Conservation (phyloP, 2,113 vertebrate species). For the Rhadina sibilatrix region DNA sequence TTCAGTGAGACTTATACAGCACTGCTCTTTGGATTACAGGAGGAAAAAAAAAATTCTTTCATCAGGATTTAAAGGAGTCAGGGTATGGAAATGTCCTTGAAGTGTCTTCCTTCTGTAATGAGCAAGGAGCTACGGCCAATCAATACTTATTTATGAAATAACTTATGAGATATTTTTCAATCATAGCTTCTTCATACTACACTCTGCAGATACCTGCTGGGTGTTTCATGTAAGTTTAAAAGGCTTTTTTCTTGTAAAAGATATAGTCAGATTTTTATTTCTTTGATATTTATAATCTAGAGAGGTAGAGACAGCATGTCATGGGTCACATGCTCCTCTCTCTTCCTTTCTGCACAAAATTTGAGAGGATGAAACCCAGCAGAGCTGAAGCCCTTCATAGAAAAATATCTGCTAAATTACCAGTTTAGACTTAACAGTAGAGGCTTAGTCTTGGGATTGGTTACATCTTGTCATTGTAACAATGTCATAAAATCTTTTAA, state of each 20-base stretch:
- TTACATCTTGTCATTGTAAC: not conserved
- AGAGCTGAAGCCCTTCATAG: not conserved
- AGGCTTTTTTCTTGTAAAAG: not conserved
- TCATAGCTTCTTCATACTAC: not conserved
- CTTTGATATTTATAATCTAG: not conserved
- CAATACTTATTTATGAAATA: not conserved
- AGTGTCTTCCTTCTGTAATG: not conserved
- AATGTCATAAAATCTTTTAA: not conserved
- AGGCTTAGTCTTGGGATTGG: not conserved
- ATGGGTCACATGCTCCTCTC: not conserved
- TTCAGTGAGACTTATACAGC: not conserved
- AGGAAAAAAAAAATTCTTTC: not conserved
- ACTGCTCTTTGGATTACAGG: not conserved
- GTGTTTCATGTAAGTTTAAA: not conserved
- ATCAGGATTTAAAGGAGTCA: not conserved
- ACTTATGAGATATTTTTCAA: not conserved
- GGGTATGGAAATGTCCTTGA: not conserved
- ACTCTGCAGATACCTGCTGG: not conserved
- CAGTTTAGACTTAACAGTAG: not conserved
- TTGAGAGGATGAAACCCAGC: not conserved
- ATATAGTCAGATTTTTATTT: not conserved
- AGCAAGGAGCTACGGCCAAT: not conserved
- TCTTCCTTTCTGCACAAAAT: not conserved
- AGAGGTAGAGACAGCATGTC: not conserved
- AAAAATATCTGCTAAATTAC: not conserved